phyloP scores from a whole-genome alignment of 2,888 invertebrate species.

The Lasioglossum morio region DNA sequence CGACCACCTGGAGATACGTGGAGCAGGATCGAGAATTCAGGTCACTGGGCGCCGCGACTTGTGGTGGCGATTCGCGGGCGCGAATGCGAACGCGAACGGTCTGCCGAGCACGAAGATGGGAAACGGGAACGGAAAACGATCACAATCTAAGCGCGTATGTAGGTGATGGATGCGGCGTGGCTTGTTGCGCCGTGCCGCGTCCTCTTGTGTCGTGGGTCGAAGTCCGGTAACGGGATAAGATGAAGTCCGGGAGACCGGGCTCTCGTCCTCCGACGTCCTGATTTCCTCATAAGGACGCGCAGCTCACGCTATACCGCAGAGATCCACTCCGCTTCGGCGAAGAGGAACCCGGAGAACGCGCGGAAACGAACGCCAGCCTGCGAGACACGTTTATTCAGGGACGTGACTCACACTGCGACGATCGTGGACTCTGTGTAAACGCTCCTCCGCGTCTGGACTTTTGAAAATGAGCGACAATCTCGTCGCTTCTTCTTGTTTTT shows the following conservation, averaged over 20 bases:
- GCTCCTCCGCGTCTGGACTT: not conserved
- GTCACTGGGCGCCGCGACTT: slow-evolving; percentile 34
- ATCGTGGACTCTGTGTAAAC: not conserved
- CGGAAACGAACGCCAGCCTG: slow-evolving; percentile 21
- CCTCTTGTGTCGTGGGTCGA: slow-evolving; percentile 40
- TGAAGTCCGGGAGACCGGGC: slow-evolving; percentile 60
- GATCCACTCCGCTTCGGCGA: slow-evolving; percentile 20
- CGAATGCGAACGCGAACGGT: slow-evolving; percentile 26
- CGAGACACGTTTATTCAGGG: slow-evolving; percentile 69
- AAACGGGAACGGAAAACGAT: slow-evolving; percentile 61
- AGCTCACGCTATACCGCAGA: not conserved
- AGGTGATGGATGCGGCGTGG: slow-evolving; percentile 64
- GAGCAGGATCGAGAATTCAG: slow-evolving; percentile 9
- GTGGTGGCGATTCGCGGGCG: slow-evolving; percentile 22
- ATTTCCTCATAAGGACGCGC: slow-evolving; percentile 63
- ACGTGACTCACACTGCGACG: slow-evolving; percentile 72
- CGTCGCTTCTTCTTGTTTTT: not conserved
- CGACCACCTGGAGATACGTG: not conserved
- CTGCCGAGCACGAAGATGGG: slow-evolving; percentile 42
- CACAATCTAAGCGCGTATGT: slow-evolving; percentile 63
- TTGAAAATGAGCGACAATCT: not conserved
- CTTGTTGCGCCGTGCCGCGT: slow-evolving; percentile 21
- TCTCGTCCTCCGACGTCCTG: slow-evolving; percentile 59
- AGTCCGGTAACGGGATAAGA: slow-evolving; percentile 61
- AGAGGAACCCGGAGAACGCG: slow-evolving; percentile 3